phyloP scores from a whole-genome alignment of 2,888 invertebrate genomes.

The Folsomia candida region DNA sequence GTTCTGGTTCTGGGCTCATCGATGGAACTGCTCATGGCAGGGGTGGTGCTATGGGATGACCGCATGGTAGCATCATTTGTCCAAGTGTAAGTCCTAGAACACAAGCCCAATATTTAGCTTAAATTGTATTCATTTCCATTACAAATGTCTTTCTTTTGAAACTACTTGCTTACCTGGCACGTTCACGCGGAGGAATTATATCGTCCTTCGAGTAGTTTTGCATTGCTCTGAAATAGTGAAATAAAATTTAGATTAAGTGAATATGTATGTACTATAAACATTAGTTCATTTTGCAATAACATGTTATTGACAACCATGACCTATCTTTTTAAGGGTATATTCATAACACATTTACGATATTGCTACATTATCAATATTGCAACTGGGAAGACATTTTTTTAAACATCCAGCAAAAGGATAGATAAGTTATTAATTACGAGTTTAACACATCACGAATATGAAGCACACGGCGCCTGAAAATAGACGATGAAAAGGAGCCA shows the following conservation, averaged over 20 bases:
- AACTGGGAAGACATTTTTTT: no score
- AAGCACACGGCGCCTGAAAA: neutral
- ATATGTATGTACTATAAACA: no score
- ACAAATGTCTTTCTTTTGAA: no score
- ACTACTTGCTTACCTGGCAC: no score
- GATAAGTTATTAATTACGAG: no score
- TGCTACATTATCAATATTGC: no score
- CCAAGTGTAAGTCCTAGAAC: slow-evolving; percentile 46
- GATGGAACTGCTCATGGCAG: slow-evolving; percentile 40
- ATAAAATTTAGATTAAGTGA: no score
- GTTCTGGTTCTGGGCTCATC: slow-evolving; percentile 38
- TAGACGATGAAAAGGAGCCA: neutral
- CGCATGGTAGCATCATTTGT: slow-evolving; percentile 27
- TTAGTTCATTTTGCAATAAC: neutral
- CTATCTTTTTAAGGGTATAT: neutral
- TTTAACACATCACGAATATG: no score
- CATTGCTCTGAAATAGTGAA: slow-evolving; percentile 44
- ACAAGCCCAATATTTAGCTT: no score
- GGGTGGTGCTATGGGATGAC: slow-evolving; percentile 40
- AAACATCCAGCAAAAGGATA: no score
- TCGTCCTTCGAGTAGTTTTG: slow-evolving; percentile 50
- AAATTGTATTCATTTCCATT: no score
- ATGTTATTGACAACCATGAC: neutral
- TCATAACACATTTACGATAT: no score
- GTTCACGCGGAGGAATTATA: slow-evolving; percentile 38